Conservation (phyloP, 1,140 invertebrate species). For the Stegodyphus dumicola region DNA sequence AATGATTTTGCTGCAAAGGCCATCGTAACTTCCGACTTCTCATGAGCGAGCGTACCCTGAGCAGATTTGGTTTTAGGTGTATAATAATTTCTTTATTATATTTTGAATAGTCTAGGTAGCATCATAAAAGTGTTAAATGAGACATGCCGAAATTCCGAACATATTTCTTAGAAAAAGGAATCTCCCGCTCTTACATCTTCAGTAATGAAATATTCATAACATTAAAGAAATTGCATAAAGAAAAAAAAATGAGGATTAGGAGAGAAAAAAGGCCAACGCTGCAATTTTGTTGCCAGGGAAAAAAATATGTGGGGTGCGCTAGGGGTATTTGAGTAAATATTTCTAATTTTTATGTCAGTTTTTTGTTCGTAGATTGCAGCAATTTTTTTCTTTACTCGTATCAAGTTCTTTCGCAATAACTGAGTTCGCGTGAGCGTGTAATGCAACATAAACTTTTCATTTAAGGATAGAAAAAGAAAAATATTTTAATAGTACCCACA, state of each 20-base stretch:
- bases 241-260: too few species aligned
- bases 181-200: neutral
- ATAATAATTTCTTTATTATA: conserved; percentile 14
- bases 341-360: too few species aligned
- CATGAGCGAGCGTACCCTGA: too few species aligned
- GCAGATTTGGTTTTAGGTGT: neutral
- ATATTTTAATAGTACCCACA: conserved; percentile 24
- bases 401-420: neutral
- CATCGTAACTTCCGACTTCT: too few species aligned
- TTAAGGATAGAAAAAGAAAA: conserved; percentile 7
- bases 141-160: conserved; percentile 11
- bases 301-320: too few species aligned
- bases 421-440: conserved; percentile 17
- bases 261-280: too few species aligned
- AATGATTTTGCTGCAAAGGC: too few species aligned
- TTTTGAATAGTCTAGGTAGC: neutral
- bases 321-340: too few species aligned
- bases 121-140: conserved; percentile 13
- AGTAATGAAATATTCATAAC: too few species aligned
- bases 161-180: conserved; percentile 10
- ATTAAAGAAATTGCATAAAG: too few species aligned
- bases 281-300: too few species aligned
- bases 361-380: neutral
- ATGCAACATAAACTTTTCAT: conserved; percentile 45
- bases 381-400: neutral